A percentile compares a stretch with the other conserved stretches of the same genome.
Conservation (phyloP, 2,113 vertebrate species). For the Spea bombifrons region DNA sequence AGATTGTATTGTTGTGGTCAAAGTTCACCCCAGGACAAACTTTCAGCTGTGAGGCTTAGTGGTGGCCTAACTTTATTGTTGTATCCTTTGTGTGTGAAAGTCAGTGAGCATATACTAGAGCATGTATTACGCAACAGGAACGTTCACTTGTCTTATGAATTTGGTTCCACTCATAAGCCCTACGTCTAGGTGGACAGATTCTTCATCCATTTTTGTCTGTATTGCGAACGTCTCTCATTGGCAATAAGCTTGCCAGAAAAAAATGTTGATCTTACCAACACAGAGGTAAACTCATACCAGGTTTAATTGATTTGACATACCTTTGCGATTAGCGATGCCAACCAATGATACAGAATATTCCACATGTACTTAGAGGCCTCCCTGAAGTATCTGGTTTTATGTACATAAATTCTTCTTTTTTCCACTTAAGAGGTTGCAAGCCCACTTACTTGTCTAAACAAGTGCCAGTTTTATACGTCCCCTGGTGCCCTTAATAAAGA, state of each 20-base stretch:
- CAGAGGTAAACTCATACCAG: neutral
- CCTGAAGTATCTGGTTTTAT: slow-evolving; percentile 38
- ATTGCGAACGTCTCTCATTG: neutral
- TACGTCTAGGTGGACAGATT: neutral
- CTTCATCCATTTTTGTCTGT: neutral
- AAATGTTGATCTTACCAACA: neutral
- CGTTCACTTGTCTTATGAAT: slow-evolving; percentile 3
- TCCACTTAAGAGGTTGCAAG: slow-evolving; percentile 37
- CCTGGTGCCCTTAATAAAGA: slow-evolving; percentile 38
- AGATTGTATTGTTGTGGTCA: slow-evolving; percentile 64
- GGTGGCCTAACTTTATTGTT: slow-evolving; percentile 49
- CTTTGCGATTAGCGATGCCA: slow-evolving; percentile 13
- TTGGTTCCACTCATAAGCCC: slow-evolving; percentile 13
- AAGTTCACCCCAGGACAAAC: slow-evolving; percentile 70
- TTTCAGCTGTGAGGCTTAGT: slow-evolving; percentile 40
- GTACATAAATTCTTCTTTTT: slow-evolving; percentile 36
- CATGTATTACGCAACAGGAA: neutral
- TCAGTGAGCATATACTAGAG: slow-evolving; percentile 16
- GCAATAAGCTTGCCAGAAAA: neutral
- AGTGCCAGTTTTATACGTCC: slow-evolving; percentile 42
- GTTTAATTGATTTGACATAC: neutral
- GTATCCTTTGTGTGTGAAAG: slow-evolving; percentile 21
- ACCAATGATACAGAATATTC: slow-evolving; percentile 26
- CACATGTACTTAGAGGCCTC: slow-evolving; percentile 9
- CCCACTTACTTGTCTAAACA: slow-evolving; percentile 47